Evolutionary conservation across 2,888 invertebrate species (phyloP).

Genomic region (Tachina lurida): DNA sequence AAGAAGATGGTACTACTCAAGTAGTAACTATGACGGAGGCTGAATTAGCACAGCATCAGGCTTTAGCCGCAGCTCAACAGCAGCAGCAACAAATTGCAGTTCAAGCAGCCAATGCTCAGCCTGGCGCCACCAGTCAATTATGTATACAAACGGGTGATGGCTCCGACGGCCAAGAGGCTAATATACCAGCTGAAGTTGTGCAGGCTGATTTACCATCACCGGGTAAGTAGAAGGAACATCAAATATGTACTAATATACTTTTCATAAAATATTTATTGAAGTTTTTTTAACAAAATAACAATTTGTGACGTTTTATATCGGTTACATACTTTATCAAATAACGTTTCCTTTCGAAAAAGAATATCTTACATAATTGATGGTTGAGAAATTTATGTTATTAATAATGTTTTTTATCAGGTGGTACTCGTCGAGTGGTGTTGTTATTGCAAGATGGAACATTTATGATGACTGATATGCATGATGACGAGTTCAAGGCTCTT

Average conservation of each 20-base stretch:
- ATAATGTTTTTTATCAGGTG: slow-evolving; percentile 84
- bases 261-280: background rate
- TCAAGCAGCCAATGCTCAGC: slow-evolving; percentile 69
- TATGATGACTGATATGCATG: slow-evolving; percentile 94
- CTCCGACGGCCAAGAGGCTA: slow-evolving; percentile 86
- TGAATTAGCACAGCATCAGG: slow-evolving; percentile 80
- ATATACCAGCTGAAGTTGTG: slow-evolving; percentile 93
- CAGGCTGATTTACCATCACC: slow-evolving; percentile 93
- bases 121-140: slow-evolving; percentile 73
- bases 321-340: no score
- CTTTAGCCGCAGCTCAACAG: slow-evolving; percentile 74
- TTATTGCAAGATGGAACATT: slow-evolving; percentile 92
- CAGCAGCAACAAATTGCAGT: slow-evolving; percentile 73
- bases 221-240: slow-evolving; percentile 84
- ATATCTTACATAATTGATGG: no score
- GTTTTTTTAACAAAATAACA: background rate
- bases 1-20: slow-evolving; percentile 77
- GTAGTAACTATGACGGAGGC: slow-evolving; percentile 79
- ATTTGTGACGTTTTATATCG: no score
- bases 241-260: background rate
- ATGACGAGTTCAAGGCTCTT: slow-evolving; percentile 87
- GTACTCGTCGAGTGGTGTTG: slow-evolving; percentile 92
- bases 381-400: background rate
- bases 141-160: slow-evolving; percentile 78
- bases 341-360: no score